Evolutionary conservation across 2,888 invertebrate species (phyloP).

Genomic region (Litoditis marina): DNA sequence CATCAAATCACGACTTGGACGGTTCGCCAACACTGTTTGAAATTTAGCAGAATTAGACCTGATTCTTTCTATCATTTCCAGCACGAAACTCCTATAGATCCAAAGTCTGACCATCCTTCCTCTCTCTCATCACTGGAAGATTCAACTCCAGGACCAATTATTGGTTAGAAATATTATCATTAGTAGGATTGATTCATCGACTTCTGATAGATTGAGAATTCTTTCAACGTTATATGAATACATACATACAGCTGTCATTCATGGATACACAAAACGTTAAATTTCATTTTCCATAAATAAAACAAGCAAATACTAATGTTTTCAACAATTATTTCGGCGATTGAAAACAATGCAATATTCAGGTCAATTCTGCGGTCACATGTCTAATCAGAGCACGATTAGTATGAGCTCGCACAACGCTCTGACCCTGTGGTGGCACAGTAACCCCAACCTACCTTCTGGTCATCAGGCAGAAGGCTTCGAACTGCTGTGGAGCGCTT

Average conservation of each 20-base stretch:
- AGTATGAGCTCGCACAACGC: slow-evolving; percentile 39
- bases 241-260: too few relatives aligned
- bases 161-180: slow-evolving; percentile 22
- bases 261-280: too few relatives aligned
- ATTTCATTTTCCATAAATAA: too few relatives aligned
- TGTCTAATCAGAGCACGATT: slow-evolving; percentile 32
- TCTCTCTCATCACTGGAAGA: slow-evolving; percentile 26
- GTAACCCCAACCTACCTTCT: slow-evolving; percentile 23
- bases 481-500: slow-evolving; percentile 42
- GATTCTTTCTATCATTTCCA: slow-evolving; percentile 12
- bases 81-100: slow-evolving; percentile 42
- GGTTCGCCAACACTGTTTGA: too few relatives aligned
- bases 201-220: too few relatives aligned
- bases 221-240: too few relatives aligned
- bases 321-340: background rate
- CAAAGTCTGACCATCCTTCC: slow-evolving; percentile 24
- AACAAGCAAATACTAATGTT: too few relatives aligned
- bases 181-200: too few relatives aligned
- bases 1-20: too few relatives aligned
- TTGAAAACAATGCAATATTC: slow-evolving; percentile 9
- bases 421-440: slow-evolving; percentile 49
- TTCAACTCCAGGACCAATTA: slow-evolving; percentile 39
- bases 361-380: slow-evolving; percentile 46
- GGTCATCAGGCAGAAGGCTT: slow-evolving; percentile 30
- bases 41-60: background rate